Evolutionary conservation across 2,888 invertebrate species (phyloP).

Genomic region (Dynastes tityus): DNA sequence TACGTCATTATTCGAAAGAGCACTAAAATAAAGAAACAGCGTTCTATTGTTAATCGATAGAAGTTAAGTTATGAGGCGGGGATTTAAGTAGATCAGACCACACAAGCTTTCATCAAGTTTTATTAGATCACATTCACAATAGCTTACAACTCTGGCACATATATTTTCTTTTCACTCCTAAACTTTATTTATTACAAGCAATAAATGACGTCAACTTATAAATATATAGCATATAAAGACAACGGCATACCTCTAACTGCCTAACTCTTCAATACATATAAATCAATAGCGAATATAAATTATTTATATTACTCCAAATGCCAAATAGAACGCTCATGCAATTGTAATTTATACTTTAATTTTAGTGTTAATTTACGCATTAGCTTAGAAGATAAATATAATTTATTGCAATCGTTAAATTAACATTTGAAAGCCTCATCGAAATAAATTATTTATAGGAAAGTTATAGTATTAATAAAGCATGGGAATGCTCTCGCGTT

Average conservation of each 20-base stretch:
- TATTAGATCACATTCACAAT: not conserved
- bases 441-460: too few species aligned
- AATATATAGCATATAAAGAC: not conserved
- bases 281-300: not conserved
- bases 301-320: not conserved
- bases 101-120: not conserved
- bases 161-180: not conserved
- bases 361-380: conserved; percentile 15
- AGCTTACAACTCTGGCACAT: not conserved
- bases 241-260: not conserved
- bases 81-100: too few species aligned
- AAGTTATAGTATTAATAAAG: too few species aligned
- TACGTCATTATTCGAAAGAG: too few species aligned
- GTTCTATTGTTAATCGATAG: too few species aligned
- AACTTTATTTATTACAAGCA: conserved; percentile 5
- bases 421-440: not conserved
- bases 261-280: not conserved
- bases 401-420: conserved; percentile 16
- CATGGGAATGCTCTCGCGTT: too few species aligned
- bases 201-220: conserved; percentile 4
- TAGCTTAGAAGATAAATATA: conserved; percentile 9
- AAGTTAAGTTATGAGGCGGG: too few species aligned
- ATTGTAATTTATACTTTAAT: conserved; percentile 11
- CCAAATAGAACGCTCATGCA: not conserved
- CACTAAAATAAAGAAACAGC: too few species aligned